A percentile compares a stretch with the other conserved stretches of the same genome.
phyloP scores from a whole-genome alignment of 2,113 vertebrate species.

The Leptodactylus fuscus region DNA sequence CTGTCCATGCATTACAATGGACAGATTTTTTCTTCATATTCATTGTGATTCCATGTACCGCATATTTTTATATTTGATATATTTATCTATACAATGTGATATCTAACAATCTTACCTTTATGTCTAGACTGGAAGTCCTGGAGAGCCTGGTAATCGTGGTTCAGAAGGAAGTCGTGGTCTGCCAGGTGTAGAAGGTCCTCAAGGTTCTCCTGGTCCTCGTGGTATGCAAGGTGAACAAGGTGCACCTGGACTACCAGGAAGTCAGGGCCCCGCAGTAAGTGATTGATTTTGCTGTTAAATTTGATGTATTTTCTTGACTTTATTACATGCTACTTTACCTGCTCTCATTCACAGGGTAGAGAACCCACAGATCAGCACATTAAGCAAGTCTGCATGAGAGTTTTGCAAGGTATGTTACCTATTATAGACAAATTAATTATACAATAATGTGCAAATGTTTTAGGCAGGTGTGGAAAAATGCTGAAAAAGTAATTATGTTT shows the following conservation, averaged over 20 bases:
- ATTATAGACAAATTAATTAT: too few relatives aligned
- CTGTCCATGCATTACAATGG: too few relatives aligned
- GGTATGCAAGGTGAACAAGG: slow-evolving; percentile 95
- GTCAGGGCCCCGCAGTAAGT: slow-evolving; percentile 90
- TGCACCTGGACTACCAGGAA: slow-evolving; percentile 84
- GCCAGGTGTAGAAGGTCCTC: slow-evolving; percentile 88
- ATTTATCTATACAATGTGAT: background rate
- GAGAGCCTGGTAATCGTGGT: slow-evolving; percentile 86
- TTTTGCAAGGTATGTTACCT: slow-evolving; percentile 90
- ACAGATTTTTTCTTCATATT: too few relatives aligned
- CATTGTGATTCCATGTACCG: too few relatives aligned
- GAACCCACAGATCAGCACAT: slow-evolving; percentile 93
- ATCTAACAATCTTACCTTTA: background rate
- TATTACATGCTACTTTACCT: background rate
- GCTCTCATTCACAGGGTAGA: slow-evolving; percentile 80
- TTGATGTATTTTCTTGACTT: background rate
- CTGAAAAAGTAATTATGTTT: too few relatives aligned
- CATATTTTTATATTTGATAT: too few relatives aligned
- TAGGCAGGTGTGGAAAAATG: too few relatives aligned
- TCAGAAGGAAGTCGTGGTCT: slow-evolving; percentile 89
- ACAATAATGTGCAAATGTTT: too few relatives aligned
- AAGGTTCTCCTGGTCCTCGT: slow-evolving; percentile 84
- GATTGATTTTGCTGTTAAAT: background rate
- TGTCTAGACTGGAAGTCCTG: slow-evolving; percentile 82
- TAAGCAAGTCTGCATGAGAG: slow-evolving; percentile 96